Evolutionary conservation across 2,797 vertebrate genomes (phyloP).

Genomic region (Ptychadena robeensis): DNA sequence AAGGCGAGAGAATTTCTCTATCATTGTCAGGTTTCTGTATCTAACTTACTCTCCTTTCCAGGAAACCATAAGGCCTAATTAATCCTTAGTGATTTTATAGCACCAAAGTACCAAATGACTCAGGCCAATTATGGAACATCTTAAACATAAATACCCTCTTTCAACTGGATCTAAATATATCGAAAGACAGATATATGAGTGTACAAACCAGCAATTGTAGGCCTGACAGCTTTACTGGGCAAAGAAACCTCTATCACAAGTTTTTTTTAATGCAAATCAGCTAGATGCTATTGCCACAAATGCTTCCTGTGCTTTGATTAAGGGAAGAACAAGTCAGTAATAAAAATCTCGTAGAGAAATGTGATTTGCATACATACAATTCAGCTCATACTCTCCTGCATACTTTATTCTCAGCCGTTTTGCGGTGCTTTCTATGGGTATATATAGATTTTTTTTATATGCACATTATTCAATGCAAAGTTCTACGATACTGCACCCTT

Average conservation of each 20-base stretch:
- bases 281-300: slow-evolving; percentile 13
- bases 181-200: slow-evolving; percentile 41
- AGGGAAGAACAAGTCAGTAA: slow-evolving; percentile 43
- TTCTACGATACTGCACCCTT: background rate
- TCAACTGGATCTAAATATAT: slow-evolving; percentile 53
- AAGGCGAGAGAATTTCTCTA: slow-evolving; percentile 46
- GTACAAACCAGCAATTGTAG: slow-evolving; percentile 24
- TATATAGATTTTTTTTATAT: slow-evolving; percentile 19
- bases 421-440: background rate
- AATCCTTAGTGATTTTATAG: slow-evolving; percentile 60
- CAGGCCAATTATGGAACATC: slow-evolving; percentile 53
- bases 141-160: slow-evolving; percentile 59
- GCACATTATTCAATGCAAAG: slow-evolving; percentile 1
- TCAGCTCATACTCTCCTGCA: background rate
- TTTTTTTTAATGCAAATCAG: slow-evolving; percentile 48
- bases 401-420: background rate
- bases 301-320: slow-evolving; percentile 44
- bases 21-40: slow-evolving; percentile 56
- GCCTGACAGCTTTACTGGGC: slow-evolving; percentile 41
- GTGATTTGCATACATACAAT: slow-evolving; percentile 43
- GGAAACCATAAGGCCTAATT: slow-evolving; percentile 60
- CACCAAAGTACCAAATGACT: slow-evolving; percentile 53
- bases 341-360: slow-evolving; percentile 31
- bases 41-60: slow-evolving; percentile 40
- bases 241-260: slow-evolving; percentile 32